Conservation (phyloP, 2,113 vertebrate species). For the Hemiscyllium ocellatum region DNA sequence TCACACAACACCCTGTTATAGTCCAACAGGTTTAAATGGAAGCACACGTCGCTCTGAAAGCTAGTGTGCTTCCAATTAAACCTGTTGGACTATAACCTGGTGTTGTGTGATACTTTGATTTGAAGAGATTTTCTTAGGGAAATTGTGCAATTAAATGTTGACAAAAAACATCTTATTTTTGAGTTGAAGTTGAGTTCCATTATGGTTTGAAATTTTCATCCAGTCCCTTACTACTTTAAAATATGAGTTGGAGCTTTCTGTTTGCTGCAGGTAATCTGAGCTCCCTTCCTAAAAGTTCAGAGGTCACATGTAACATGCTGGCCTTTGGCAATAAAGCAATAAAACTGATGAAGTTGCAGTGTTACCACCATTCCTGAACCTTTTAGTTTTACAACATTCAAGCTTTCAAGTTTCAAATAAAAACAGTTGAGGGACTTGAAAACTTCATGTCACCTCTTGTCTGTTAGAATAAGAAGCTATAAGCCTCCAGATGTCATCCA, state of each 20-base stretch:
- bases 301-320: background rate
- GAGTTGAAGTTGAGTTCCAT: background rate
- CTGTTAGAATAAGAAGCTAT: background rate
- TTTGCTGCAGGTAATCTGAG: constrained; percentile 11
- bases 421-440: background rate
- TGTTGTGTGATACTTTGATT: too few relatives aligned
- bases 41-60: too few relatives aligned
- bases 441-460: background rate
- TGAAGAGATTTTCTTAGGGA: background rate
- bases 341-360: background rate
- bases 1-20: too few relatives aligned
- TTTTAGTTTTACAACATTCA: background rate
- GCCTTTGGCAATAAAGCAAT: background rate
- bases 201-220: background rate
- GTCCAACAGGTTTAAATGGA: too few relatives aligned
- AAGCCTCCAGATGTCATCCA: background rate
- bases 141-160: background rate
- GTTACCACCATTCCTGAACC: background rate
- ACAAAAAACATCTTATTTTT: background rate
- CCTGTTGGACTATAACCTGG: too few relatives aligned
- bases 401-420: background rate
- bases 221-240: background rate
- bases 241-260: background rate
- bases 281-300: background rate
- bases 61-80: too few relatives aligned